Evolutionary conservation across 2,888 invertebrate species (phyloP), one percentile per base, ranked within the genome.

Genomic region (Urechis unicinctus): DNA sequence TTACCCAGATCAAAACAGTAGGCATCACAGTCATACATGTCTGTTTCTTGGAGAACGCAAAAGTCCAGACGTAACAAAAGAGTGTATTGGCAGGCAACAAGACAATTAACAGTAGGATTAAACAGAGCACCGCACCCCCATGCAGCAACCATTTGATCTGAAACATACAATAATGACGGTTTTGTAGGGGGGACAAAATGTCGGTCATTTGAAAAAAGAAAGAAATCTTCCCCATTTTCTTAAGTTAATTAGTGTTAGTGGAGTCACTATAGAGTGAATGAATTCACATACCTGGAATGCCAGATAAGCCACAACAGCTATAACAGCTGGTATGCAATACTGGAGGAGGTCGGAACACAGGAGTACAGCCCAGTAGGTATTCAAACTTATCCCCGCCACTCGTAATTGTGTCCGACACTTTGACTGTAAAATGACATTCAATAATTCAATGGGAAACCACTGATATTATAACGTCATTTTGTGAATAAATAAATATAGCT

Each of bases 351-450:
- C 67, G n/a, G 66, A 47, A 5, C 64, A 22, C 43, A 69, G 65
- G 26, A 59, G 61, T 1, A 67, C 53, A 0, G 61, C 62, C 73
- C 73, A 75, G 58, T 76, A 75, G 47, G 69, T 48, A 28, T 57
- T 53, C 51, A 66, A 65, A 9, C 66, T 61, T 22, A 91, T 79
- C 0, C 91, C 90, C 73, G 90, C 88, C 22, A 89, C 88, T 21
- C 89, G 82, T 31, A 91, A 80, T 73, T 89, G 89, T 74, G 89
- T 89, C 73, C 88, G 87, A 1, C 88, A 86, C 80, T 87, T 87
- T 56, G 86, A 86, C 89, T 90, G 80, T 6, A 5, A 53, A 30
- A 24, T 9, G n/a, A n/a, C n/a, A n/a, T n/a, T n/a, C n/a, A n/a
- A n/a, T n/a, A n/a, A n/a, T n/a, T n/a, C n/a, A n/a, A n/a, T n/a